These are phyloP conservation scores for Kuschelorhynchus macadamiae DNA, from an alignment of 2,888 invertebrate genomes.

Conservation along the genomic window DNA sequence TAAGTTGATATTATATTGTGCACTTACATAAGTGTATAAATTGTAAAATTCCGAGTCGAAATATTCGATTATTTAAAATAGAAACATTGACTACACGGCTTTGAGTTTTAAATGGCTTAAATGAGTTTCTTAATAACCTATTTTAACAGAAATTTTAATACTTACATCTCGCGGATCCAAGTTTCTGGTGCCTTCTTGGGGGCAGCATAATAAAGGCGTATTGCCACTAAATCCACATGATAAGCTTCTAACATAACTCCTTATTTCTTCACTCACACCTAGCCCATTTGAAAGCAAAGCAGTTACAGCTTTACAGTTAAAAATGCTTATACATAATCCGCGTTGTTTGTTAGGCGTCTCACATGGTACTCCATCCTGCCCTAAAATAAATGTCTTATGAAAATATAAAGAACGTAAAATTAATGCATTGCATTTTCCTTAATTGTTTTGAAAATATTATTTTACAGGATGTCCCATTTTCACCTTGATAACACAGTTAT, in stretches of 20 bases:
- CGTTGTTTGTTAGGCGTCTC: slow-evolving; percentile 68
- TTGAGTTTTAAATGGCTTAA: too few species aligned
- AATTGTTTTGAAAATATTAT: too few species aligned
- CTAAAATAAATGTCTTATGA: slow-evolving; percentile 30
- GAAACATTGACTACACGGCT: too few species aligned
- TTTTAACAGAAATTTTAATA: not conserved
- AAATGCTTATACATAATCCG: slow-evolving; percentile 73
- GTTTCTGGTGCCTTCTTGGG: slow-evolving; percentile 52
- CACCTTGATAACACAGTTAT: too few species aligned
- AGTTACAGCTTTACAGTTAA: slow-evolving; percentile 71
- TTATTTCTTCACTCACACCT: slow-evolving; percentile 66
- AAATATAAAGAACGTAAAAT: too few species aligned
- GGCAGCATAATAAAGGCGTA: slow-evolving; percentile 78
- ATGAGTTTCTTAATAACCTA: too few species aligned
- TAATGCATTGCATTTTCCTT: too few species aligned
- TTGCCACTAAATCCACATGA: slow-evolving; percentile 79
- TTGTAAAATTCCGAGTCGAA: too few species aligned
- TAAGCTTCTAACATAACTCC: slow-evolving; percentile 73
- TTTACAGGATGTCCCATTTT: too few species aligned
- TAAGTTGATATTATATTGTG: too few species aligned
- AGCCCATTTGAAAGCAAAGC: slow-evolving; percentile 68
- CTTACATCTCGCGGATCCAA: not conserved
- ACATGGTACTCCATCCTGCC: slow-evolving; percentile 65
- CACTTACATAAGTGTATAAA: too few species aligned
- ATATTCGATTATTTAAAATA: too few species aligned